phyloP scores from a whole-genome alignment of 2,797 vertebrate species.

The Catharus ustulatus region DNA sequence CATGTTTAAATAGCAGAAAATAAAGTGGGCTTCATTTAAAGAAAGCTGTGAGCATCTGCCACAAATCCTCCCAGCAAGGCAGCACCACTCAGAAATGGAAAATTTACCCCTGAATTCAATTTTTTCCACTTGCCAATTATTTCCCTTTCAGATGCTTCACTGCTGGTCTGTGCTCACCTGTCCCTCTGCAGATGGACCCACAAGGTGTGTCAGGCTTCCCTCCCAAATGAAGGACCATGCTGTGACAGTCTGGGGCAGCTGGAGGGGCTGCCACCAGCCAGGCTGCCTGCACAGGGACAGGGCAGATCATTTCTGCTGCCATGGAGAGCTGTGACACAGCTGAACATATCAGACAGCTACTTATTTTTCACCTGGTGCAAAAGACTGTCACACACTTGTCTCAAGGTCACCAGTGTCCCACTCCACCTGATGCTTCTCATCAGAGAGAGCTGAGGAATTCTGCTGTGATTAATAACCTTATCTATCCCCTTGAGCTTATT shows the following conservation, averaged over 20 bases:
- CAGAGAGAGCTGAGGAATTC: slow-evolving; percentile 24
- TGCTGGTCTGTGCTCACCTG: background rate
- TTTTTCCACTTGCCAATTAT: background rate
- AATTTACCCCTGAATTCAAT: background rate
- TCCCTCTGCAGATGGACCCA: background rate
- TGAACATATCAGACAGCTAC: background rate
- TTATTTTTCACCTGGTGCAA: background rate
- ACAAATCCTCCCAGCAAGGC: background rate
- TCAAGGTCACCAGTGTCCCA: background rate
- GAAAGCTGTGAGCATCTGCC: slow-evolving; percentile 37
- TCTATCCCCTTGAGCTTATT: slow-evolving; percentile 23
- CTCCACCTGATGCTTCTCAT: background rate
- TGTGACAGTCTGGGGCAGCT: background rate
- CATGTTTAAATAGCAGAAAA: slow-evolving; percentile 43
- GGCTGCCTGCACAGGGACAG: background rate
- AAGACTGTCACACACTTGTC: background rate
- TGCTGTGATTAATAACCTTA: slow-evolving; percentile 36
- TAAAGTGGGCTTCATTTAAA: background rate
- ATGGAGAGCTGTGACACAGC: background rate
- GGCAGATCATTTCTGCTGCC: background rate
- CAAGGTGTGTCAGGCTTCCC: background rate
- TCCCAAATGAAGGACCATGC: rapidly evolving
- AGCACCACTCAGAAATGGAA: background rate
- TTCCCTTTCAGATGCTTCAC: background rate
- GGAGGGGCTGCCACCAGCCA: rapidly evolving